A percentile compares a stretch with the other conserved stretches of the same genome.
These are phyloP conservation scores for Gymnoscelis rufifasciata DNA, from an alignment of 2,888 invertebrate species.

Conservation along the genomic window DNA sequence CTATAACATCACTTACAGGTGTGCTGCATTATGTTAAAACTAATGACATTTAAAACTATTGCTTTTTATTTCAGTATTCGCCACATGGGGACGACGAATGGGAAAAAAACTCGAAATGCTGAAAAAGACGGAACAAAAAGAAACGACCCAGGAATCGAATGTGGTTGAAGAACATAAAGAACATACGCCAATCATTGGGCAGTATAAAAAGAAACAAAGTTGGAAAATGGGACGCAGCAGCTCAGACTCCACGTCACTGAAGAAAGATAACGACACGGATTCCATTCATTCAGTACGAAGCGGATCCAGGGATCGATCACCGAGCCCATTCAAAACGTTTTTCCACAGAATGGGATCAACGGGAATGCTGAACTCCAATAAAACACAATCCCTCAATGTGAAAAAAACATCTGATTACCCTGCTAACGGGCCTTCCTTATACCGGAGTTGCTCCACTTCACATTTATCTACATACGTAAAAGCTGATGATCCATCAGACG, in stretches of 20 bases:
- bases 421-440: slow-evolving; percentile 76
- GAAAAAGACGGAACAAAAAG: slow-evolving; percentile 82
- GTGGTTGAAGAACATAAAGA: slow-evolving; percentile 48
- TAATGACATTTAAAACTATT: too few species aligned
- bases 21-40: too few species aligned
- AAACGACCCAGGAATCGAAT: slow-evolving; percentile 62
- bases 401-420: slow-evolving; percentile 60
- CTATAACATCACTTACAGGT: too few species aligned
- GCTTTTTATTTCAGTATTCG: slow-evolving; percentile 73
- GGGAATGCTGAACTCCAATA: slow-evolving; percentile 83
- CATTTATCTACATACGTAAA: slow-evolving; percentile 87
- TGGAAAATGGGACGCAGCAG: slow-evolving; percentile 80
- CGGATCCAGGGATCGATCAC: slow-evolving; percentile 75
- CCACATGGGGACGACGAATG: slow-evolving; percentile 88
- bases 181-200: slow-evolving; percentile 59
- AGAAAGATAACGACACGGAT: slow-evolving; percentile 68
- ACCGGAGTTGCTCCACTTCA: slow-evolving; percentile 87
- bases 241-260: slow-evolving; percentile 67
- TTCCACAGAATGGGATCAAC: slow-evolving; percentile 88
- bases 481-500: slow-evolving; percentile 89
- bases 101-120: slow-evolving; percentile 87
- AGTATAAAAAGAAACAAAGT: slow-evolving; percentile 78
- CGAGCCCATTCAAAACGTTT: slow-evolving; percentile 84
- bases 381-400: slow-evolving; percentile 65
- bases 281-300: slow-evolving; percentile 71